These are phyloP conservation scores for Balaenoptera acutorostrata DNA, from an alignment of 2,113 vertebrate species.

Conservation along the genomic window DNA sequence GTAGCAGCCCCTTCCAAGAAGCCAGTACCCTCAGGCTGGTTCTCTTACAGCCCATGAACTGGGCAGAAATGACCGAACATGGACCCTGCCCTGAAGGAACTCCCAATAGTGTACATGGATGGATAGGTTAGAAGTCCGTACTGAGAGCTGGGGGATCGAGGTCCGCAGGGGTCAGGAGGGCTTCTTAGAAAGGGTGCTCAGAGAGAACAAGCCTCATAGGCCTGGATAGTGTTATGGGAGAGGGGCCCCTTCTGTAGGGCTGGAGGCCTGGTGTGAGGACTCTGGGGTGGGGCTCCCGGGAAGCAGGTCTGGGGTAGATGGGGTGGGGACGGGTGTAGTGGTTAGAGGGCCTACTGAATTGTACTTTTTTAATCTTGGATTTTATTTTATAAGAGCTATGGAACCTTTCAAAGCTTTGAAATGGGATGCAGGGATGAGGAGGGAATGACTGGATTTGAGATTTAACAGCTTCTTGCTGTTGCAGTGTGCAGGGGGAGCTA, in stretches of 20 bases:
- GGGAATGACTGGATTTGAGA: neutral
- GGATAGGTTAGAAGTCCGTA: neutral
- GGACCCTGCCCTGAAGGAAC: neutral
- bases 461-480: neutral
- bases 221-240: neutral
- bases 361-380: neutral
- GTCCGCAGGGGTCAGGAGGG: neutral
- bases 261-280: no score
- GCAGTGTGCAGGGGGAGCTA: neutral
- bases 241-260: neutral
- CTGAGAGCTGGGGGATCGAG: neutral
- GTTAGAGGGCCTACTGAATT: neutral
- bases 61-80: neutral
- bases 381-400: neutral
- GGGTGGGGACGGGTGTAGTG: accelerated
- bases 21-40: neutral
- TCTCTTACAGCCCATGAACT: neutral
- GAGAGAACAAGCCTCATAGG: neutral
- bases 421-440: neutral
- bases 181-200: neutral
- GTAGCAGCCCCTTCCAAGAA: neutral
- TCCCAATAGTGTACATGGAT: accelerated
- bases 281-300: neutral
- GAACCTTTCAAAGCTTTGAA: neutral
- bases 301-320: neutral